Base-by-base conservation (phyloP, 2,113 vertebrate species). In the Probosciger aterrimus region DNA sequence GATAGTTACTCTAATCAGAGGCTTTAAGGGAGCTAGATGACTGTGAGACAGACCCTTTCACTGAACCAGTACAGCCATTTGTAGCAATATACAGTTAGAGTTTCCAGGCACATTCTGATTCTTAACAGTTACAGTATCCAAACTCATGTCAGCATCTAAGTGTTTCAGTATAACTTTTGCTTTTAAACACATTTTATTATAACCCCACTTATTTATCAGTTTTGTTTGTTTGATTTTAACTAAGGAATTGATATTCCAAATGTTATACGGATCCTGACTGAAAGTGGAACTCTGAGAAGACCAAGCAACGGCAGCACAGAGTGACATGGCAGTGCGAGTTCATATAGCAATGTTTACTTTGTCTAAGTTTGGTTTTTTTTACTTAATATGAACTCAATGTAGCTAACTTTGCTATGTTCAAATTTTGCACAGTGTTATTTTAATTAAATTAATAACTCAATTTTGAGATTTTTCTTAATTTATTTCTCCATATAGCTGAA, bases 261-360 rank as follows among this genome's bases (percentile, higher is more conserved):
- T 17, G 89, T 97, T 89, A 37, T 94, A 88, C 83, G 91, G 82
- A 97, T 97, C 79, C 91, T 97, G 73, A 90, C 93, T 74, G 92
- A 94, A 86, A 97, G 89, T 37, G 96, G 93, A 90, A 94, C 80
- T 52, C 76, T 96, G 80, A 97, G 78, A 73, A 86, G 79, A 83
- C 41, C 82, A 43, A 95, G 90, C 50, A 91, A 76, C 3, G 16
- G 59, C 92, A 93, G 69, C 74, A 43, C 44, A 37, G 41, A 50
- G 63, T 92, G 90, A 95, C 28, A 3, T 25, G 76, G 43, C 52
- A 92, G 43, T 69, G 59, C 78, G 24, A 67, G 14, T 77, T 69
- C 46, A 62, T 67, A 35, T 4, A 70, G 44, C 33, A 46, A 3
- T 35, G 35, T 81, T 67, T 50, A 30, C 31, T 67, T 65, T 67